Evolutionary conservation across 2,113 vertebrate species (phyloP).

Genomic region (Lampris incognitus): DNA sequence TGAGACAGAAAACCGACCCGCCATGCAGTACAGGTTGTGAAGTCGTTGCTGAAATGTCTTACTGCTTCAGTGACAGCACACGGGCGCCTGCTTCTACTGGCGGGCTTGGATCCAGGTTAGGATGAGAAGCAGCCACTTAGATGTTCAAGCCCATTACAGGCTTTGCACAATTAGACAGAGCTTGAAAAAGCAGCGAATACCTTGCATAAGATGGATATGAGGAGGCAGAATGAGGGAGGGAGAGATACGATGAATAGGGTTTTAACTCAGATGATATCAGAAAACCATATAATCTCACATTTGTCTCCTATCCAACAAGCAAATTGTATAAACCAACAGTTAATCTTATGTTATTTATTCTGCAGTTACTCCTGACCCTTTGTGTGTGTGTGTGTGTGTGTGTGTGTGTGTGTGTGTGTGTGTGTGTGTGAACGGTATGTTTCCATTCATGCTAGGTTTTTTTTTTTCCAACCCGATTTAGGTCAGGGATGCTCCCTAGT

Average conservation of each 20-base stretch:
- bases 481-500: constrained; percentile 53
- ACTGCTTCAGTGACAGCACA: not conserved
- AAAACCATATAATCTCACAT: no score
- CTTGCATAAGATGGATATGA: constrained; percentile 9
- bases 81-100: not conserved
- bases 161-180: constrained; percentile 53
- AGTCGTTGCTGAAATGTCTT: not conserved
- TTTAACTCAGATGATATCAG: not conserved
- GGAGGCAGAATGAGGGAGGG: not conserved
- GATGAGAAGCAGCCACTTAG: constrained; percentile 36
- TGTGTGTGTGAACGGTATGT: not conserved
- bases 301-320: no score
- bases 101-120: constrained; percentile 21
- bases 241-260: not conserved
- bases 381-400: not conserved
- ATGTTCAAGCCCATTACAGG: constrained; percentile 67
- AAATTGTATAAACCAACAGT: no score
- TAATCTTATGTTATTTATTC: not conserved
- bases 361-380: constrained; percentile 8
- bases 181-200: constrained; percentile 2
- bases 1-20: no score
- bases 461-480: constrained; percentile 44
- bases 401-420: constrained; percentile 21
- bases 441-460: constrained; percentile 20
- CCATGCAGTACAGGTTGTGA: no score